A percentile compares a stretch with the other conserved stretches of the same genome.
Conservation (phyloP, 2,888 invertebrate species). For the Hylaea fasciaria region DNA sequence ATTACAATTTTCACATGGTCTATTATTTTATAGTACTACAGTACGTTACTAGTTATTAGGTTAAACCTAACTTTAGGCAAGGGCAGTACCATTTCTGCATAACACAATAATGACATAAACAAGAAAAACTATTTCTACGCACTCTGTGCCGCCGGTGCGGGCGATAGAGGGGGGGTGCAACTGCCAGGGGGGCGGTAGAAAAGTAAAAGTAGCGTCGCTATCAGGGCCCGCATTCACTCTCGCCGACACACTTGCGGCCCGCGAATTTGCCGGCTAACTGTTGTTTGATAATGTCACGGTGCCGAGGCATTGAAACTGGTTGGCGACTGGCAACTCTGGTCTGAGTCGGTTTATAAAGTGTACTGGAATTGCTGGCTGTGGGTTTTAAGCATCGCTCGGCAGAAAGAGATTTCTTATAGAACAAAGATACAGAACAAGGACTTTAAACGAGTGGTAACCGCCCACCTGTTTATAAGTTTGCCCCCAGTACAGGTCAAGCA, state of each 20-base stretch:
- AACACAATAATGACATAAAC: slow-evolving; percentile 1
- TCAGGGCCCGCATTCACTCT: slow-evolving; percentile 79
- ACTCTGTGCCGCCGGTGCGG: slow-evolving; percentile 3
- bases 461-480: no score
- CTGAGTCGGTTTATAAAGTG: not conserved
- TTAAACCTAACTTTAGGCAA: not conserved
- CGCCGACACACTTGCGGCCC: slow-evolving; percentile 59
- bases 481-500: no score
- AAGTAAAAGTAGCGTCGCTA: slow-evolving; percentile 79
- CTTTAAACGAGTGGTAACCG: no score
- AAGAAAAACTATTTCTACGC: slow-evolving; percentile 28
- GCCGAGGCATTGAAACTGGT: slow-evolving; percentile 11
- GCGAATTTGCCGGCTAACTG: slow-evolving; percentile 40
- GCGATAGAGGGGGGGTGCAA: slow-evolving; percentile 28
- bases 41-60: no score
- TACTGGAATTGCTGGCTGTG: not conserved
- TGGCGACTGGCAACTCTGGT: not conserved
- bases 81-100: not conserved
- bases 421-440: no score
- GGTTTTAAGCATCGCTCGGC: no score
- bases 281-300: slow-evolving; percentile 33
- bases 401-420: no score
- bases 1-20: no score
- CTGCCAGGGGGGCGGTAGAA: slow-evolving; percentile 50
- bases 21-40: no score